phyloP scores from a whole-genome alignment of 2,113 vertebrate species.

The Chionodraco myersi region DNA sequence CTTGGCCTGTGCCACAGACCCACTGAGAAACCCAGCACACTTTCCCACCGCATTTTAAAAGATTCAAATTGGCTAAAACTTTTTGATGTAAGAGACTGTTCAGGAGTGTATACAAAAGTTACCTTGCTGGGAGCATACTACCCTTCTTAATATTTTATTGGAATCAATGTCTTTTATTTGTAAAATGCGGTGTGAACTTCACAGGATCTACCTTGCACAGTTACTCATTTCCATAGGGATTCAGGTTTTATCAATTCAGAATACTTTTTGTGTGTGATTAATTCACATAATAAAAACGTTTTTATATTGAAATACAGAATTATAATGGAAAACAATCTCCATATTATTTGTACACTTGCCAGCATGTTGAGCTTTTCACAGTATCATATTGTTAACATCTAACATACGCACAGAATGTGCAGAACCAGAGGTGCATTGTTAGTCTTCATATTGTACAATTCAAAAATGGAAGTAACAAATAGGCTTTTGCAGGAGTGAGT shows the following conservation, averaged over 20 bases:
- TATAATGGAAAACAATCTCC: no score
- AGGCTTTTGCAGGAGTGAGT: background rate
- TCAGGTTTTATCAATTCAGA: background rate
- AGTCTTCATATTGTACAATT: conserved; percentile 4
- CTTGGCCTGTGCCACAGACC: conserved; percentile 66
- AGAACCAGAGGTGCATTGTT: conserved; percentile 7
- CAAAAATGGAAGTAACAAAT: conserved; percentile 8
- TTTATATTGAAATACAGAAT: background rate
- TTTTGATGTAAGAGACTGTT: conserved; percentile 44
- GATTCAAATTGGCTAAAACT: conserved; percentile 58
- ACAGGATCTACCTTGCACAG: background rate
- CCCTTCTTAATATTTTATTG: background rate
- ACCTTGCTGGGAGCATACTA: background rate
- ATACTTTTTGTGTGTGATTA: background rate
- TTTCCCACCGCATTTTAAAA: conserved; percentile 82
- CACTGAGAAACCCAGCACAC: conserved; percentile 59
- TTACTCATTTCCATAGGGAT: background rate
- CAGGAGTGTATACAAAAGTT: conserved; percentile 26
- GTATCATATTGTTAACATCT: background rate
- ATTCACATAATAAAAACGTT: background rate
- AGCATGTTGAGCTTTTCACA: background rate
- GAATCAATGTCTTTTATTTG: background rate
- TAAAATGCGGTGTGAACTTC: background rate
- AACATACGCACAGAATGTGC: background rate
- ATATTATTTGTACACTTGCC: no score